A percentile compares a stretch with the other conserved stretches of the same genome.
Evolutionary conservation across 2,888 invertebrate genomes (phyloP).

Genomic region (Coenonympha glycerion): DNA sequence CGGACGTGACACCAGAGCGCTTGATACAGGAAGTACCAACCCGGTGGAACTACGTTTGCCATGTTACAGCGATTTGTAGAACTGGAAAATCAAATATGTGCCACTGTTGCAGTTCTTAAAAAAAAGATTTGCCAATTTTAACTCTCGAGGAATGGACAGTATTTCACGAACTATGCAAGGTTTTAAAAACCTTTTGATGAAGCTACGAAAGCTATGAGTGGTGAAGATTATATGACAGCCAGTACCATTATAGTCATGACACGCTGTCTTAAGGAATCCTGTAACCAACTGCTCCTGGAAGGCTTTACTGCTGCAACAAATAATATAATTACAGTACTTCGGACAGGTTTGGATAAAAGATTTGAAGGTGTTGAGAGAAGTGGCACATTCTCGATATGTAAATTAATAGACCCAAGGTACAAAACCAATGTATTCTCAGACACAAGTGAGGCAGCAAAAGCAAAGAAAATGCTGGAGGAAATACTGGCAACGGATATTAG

Average conservation of each 20-base stretch:
- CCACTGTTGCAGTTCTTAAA: no score
- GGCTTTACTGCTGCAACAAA: not conserved
- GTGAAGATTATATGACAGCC: not conserved
- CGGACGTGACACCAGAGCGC: no score
- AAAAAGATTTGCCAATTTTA: no score
- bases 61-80: no score
- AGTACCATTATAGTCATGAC: conserved; percentile 1
- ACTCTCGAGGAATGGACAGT: no score
- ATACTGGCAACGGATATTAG: no score
- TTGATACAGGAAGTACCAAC: no score
- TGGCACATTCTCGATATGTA: not conserved
- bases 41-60: no score
- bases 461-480: not conserved
- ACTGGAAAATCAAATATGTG: no score
- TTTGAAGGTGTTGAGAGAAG: not conserved
- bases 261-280: not conserved
- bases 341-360: not conserved
- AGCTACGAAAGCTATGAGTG: not conserved
- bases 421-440: not conserved
- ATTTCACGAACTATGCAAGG: no score
- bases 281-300: conserved; percentile 1
- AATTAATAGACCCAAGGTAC: not conserved
- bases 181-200: no score
- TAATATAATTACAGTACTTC: no score
- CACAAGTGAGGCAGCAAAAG: not conserved